phyloP scores from a whole-genome alignment of 1,140 invertebrate genomes.

The Drosophila miranda region DNA sequence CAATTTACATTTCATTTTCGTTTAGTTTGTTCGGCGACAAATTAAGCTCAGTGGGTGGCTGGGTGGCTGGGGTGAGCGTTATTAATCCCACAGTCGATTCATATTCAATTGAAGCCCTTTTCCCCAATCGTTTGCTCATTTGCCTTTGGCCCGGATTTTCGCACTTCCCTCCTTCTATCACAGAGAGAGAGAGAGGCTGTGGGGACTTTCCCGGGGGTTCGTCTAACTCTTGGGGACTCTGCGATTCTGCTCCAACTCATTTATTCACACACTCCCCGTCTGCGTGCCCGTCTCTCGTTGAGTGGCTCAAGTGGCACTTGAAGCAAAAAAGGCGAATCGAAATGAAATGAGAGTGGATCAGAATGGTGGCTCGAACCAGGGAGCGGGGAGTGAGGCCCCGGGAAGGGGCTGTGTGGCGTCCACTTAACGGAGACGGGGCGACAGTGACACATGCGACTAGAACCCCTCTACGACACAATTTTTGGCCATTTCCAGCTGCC shows the following conservation, averaged over 20 bases:
- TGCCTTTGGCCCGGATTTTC: constrained; percentile 45
- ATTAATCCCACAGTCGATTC: constrained; percentile 65
- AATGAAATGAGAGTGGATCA: constrained; percentile 8
- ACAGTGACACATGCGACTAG: neutral
- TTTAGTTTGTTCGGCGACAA: constrained; percentile 42
- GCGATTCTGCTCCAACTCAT: constrained; percentile 28
- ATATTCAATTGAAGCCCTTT: constrained; percentile 69
- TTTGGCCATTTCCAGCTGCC: constrained; percentile 30
- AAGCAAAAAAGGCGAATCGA: constrained; percentile 25
- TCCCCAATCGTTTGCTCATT: constrained; percentile 56
- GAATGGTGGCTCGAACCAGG: constrained; percentile 2
- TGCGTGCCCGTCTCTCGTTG: neutral
- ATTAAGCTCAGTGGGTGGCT: constrained; percentile 13
- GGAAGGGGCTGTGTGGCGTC: constrained; percentile 9
- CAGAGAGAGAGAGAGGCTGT: neutral
- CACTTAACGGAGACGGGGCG: constrained; percentile 7
- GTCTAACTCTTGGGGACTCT: neutral
- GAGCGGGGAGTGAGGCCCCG: neutral
- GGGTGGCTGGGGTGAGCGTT: neutral
- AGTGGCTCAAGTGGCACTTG: constrained; percentile 36
- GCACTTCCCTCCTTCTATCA: constrained; percentile 16
- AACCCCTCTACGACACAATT: neutral
- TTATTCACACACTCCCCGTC: constrained; percentile 30
- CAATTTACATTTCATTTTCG: constrained; percentile 66
- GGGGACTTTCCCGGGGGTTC: neutral